Evolutionary conservation across 1,140 invertebrate genomes (phyloP).

Genomic region (Caenorhabditis elegans): WBcel235 BX284604.4:10271501-10272000

Average conservation of each 20-base stretch:
- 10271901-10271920: too few relatives aligned
- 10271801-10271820: neutral
- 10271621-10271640: neutral
- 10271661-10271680: conserved; percentile 5
- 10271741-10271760: neutral
- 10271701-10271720: neutral
- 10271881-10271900: too few relatives aligned
- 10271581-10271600: neutral
- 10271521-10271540: neutral
- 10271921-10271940: neutral
- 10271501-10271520: neutral
- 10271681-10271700: neutral
- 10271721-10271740: neutral
- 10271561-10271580: neutral
- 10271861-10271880: too few relatives aligned
- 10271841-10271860: neutral
- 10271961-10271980: neutral
- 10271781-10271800: neutral
- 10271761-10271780: neutral
- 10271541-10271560: neutral
- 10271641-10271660: neutral
- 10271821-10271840: neutral
- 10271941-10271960: neutral
- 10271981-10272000: neutral
- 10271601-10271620: neutral